phyloP scores from a whole-genome alignment of 2,113 vertebrate species.

The Felis chaus region DNA sequence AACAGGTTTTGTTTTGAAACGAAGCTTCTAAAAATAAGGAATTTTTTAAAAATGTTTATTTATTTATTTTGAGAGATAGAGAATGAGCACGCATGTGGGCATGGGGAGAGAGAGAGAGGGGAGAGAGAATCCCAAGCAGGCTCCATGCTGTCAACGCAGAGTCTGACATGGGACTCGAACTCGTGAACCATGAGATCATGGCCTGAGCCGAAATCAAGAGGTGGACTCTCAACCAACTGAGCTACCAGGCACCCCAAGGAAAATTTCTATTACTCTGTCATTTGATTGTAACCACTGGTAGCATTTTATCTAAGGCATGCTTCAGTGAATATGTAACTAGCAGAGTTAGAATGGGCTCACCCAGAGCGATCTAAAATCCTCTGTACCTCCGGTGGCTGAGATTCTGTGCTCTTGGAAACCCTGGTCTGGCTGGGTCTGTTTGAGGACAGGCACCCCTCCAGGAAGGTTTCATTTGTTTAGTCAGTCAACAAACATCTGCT shows the following conservation, averaged over 20 bases:
- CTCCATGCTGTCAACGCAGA: too few relatives aligned
- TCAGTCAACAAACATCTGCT: not conserved
- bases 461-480: not conserved
- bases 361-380: not conserved
- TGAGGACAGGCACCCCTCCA: not conserved
- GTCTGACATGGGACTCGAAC: too few relatives aligned
- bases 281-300: not conserved
- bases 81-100: too few relatives aligned
- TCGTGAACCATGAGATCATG: too few relatives aligned
- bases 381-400: fast-evolving
- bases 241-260: too few relatives aligned
- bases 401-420: not conserved
- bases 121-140: too few relatives aligned
- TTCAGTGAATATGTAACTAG: not conserved
- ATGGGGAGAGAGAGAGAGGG: too few relatives aligned
- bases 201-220: too few relatives aligned
- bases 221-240: too few relatives aligned
- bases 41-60: too few relatives aligned
- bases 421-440: not conserved
- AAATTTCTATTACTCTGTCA: not conserved
- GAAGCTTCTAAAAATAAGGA: not conserved
- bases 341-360: not conserved
- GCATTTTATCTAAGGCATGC: not conserved
- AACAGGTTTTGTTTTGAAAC: not conserved
- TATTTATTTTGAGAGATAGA: too few relatives aligned